Evolutionary conservation across 2,797 vertebrate species (phyloP), one percentile per base, ranked within the genome.

Genomic region (Zenarchopterus dispar): DNA sequence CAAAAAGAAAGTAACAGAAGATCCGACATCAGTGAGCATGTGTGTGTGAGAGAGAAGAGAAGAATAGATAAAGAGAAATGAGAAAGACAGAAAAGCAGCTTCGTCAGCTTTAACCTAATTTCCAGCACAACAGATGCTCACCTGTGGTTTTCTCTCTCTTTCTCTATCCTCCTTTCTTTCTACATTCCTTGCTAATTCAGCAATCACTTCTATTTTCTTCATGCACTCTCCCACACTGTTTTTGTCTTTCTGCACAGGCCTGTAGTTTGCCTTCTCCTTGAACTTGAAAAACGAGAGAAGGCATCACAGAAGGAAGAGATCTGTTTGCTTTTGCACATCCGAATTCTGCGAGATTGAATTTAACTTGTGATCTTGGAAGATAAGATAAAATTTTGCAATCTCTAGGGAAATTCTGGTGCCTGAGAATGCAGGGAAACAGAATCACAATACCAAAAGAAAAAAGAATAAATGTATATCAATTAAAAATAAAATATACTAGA

Each of bases 171-270:
- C 2, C 11, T 36, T 13, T 36, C 10, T 15, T 39, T 65, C 16
- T 5, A 15, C 53, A 57, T 75, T 55, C 65, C 65, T 77, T 75
- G 49, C 43, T 69, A 70, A 64, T 60, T 74, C 71, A 28, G 36
- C 43, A 59, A 58, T 21, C 54, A 54, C 46, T 28, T 48, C 54
- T 31, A 44, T 50, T 11, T n/a, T 52, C 43, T 26, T 31, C 56
- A 28, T 69, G 50, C 47, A 56, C 56, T 58, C 59, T 5, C 19
- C 55, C 63, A 16, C 56, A 41, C 54, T 66, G 19, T 53, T 56
- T 59, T 51, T 51, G 5, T 1, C 2, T 2, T 24, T 39, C 36
- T 16, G 5, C 36, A 39, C 36, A 39, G 36, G 16, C 15, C 41
- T 42, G 54, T 58, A 33, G 41, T 69, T 62, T 62, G 52, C 31